Evolutionary conservation across 2,113 vertebrate genomes (phyloP).

Genomic region (Capreolus pygargus): DNA sequence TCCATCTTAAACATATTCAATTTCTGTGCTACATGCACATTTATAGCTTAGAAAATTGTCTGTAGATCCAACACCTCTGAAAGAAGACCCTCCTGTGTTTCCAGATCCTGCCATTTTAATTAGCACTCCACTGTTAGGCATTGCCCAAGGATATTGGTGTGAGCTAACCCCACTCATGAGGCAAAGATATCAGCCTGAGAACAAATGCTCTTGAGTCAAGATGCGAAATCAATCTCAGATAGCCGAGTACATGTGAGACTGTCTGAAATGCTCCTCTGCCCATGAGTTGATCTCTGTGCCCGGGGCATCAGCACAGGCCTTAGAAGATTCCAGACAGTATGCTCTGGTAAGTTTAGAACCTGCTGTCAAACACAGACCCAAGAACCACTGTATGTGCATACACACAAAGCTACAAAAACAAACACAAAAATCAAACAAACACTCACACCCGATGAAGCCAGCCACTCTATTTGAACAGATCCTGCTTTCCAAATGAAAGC

Average conservation of each 20-base stretch:
- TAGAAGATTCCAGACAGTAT: background rate
- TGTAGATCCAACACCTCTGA: background rate
- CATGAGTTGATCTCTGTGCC: background rate
- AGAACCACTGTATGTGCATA: background rate
- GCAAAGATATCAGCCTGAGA: background rate
- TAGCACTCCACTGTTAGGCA: background rate
- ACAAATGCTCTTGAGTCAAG: background rate
- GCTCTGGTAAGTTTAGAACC: conserved; percentile 2
- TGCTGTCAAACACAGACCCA: background rate
- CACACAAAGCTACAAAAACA: too few species aligned
- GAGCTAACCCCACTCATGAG: background rate
- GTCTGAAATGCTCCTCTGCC: background rate
- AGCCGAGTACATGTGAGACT: background rate
- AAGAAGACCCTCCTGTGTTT: background rate
- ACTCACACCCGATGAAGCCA: conserved; percentile 13
- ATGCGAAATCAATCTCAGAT: background rate
- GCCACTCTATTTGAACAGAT: conserved; percentile 57
- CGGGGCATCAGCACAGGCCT: background rate
- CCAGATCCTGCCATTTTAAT: background rate
- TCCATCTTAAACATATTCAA: background rate
- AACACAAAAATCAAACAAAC: background rate
- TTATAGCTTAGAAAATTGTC: background rate
- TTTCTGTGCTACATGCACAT: background rate
- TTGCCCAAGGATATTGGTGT: background rate
- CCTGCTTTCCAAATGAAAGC: conserved; percentile 70